Percentiles rank a stretch among this genome's conserved stretches.
These are phyloP conservation scores for Halesus radiatus DNA, from an alignment of 1,140 invertebrate species.

Conservation along the genomic window DNA sequence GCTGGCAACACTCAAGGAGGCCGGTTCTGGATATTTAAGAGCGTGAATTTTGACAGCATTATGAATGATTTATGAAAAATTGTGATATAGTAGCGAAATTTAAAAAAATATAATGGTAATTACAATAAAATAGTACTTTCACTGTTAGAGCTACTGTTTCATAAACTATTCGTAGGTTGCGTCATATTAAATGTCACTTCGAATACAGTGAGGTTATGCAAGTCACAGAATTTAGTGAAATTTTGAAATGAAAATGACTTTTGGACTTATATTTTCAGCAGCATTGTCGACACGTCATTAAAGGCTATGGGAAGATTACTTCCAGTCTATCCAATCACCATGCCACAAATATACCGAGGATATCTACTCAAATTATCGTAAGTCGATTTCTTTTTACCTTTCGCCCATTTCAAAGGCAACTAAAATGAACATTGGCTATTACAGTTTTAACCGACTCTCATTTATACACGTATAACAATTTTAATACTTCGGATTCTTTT, in stretches of 20 bases:
- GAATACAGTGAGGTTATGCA: conserved; percentile 17
- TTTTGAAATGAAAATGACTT: not conserved
- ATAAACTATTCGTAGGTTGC: not conserved
- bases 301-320: conserved; percentile 43
- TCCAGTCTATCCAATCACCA: conserved; percentile 44
- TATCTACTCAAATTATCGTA: conserved; percentile 48
- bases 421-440: too few relatives aligned
- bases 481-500: too few relatives aligned
- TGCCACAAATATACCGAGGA: conserved; percentile 35
- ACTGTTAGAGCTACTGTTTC: not conserved
- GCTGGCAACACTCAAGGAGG: conserved; percentile 29
- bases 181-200: conserved; percentile 19
- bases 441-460: too few relatives aligned
- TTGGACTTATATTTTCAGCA: conserved; percentile 43
- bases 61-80: conserved; percentile 30
- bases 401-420: not conserved
- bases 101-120: conserved; percentile 21
- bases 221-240: not conserved
- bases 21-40: conserved; percentile 32
- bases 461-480: too few relatives aligned
- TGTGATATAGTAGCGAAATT: not conserved
- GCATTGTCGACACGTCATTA: conserved; percentile 47
- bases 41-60: conserved; percentile 49
- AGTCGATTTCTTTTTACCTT: conserved; percentile 15
- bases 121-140: not conserved